Conservation (phyloP, 2,888 invertebrate species). For the Polydrusus tereticollis region DNA sequence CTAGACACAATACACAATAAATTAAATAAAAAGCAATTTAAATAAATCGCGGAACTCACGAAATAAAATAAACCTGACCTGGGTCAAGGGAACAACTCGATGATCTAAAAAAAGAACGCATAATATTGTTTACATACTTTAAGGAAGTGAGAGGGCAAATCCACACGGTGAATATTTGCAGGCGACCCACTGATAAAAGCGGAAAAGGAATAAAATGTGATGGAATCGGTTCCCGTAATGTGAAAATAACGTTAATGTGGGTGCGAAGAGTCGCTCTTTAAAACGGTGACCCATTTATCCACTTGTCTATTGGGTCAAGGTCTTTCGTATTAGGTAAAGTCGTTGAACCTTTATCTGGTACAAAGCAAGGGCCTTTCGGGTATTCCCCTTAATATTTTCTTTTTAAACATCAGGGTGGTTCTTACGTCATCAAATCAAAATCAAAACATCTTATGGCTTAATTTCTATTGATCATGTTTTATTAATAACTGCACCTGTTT, state of each 20-base stretch:
- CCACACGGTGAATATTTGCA: slow-evolving; percentile 27
- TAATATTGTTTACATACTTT: slow-evolving; percentile 46
- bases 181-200: slow-evolving; percentile 16
- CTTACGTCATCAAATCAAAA: too few relatives aligned
- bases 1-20: slow-evolving; percentile 38
- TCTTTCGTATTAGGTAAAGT: slow-evolving; percentile 46
- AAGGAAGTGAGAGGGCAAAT: slow-evolving; percentile 45
- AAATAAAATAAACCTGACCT: slow-evolving; percentile 47
- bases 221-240: background rate
- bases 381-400: too few relatives aligned
- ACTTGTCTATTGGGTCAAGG: slow-evolving; percentile 47
- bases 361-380: slow-evolving; percentile 7
- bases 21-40: slow-evolving; percentile 45
- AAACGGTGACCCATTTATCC: slow-evolving; percentile 44
- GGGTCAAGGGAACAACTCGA: slow-evolving; percentile 42
- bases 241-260: slow-evolving; percentile 7
- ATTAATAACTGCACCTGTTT: too few relatives aligned
- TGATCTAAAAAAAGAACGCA: slow-evolving; percentile 49
- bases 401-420: too few relatives aligned
- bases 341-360: slow-evolving; percentile 42
- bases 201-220: slow-evolving; percentile 6
- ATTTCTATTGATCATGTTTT: too few relatives aligned
- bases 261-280: slow-evolving; percentile 37
- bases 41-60: slow-evolving; percentile 44
- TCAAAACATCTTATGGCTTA: too few relatives aligned